Base-by-base conservation (phyloP, 1,140 invertebrate genomes). In the Alviniconcha marisindica region DNA sequence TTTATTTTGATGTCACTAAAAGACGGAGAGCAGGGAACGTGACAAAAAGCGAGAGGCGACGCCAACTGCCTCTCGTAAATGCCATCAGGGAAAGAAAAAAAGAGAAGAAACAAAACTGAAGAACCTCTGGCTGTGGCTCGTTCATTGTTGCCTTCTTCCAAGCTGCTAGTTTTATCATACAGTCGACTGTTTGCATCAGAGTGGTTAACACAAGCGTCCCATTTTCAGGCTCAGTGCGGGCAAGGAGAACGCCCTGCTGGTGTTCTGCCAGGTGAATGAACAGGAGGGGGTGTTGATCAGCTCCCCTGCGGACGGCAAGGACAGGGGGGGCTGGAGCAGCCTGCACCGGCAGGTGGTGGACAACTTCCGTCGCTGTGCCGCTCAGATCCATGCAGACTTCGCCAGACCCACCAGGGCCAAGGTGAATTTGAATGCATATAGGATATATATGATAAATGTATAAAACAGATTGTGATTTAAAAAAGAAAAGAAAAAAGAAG, bases 251-350 rank as follows among this genome's bases (percentile, higher is more conserved):
- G 90, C 88, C 51, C 84, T 93, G 77, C 91, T 93, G 74, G 90
- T 93, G 73, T 91, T 92, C 85, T 83, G 92, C 21, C 88, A 92
- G 79, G 80, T 92, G 60, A 92, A 93, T 83, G 88, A 88, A 48
- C 84, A 91, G 31, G 91, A 93, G 66, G 92, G 92, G n/a, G 87
- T 93, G 1, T 84, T 92, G 76, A 86, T 93, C 21, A 88, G 87
- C 48, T 88, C 82, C 40, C 48, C 76, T 73, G n/a, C 48, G 21
- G 69, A 71, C 69, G 18, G 38, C 3, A 21, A 15, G 36, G 36
- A 12, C 0, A 33, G 14, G 14, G 33, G 31, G 15, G 36, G 36
- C 10, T 2, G 28, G 28, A 33, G 28, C 63, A 66, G 63, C 40
- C 77, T 88, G 38, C 77, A 86, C 38, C 80, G 80, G 33, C 86